These are phyloP conservation scores for Vireo altiloquus DNA, from an alignment of 2,113 vertebrate genomes.

Conservation along the genomic window DNA sequence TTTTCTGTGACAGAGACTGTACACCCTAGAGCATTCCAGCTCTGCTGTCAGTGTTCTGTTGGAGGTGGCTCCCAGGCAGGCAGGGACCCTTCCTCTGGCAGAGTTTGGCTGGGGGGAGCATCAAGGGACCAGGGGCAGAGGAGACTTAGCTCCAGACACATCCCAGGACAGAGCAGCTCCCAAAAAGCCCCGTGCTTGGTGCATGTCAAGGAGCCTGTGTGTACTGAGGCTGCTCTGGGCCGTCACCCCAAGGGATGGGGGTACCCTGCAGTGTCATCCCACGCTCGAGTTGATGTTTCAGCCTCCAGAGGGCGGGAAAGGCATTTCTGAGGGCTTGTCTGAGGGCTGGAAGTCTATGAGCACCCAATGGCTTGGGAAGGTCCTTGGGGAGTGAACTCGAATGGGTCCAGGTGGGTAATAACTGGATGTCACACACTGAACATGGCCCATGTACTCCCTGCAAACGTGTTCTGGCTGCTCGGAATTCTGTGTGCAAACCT, in stretches of 20 bases:
- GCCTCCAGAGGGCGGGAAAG: neutral
- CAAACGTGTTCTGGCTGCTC: accelerated
- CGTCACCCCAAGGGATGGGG: accelerated
- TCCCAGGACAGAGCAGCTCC: neutral
- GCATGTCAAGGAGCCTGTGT: neutral
- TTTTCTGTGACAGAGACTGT: neutral
- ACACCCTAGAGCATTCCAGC: neutral
- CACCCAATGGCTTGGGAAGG: neutral
- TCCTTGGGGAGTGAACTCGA: neutral
- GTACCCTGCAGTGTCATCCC: neutral
- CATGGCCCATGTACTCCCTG: accelerated
- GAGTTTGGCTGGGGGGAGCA: neutral
- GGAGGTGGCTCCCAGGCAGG: neutral
- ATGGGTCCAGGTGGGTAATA: neutral
- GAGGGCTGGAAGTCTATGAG: neutral
- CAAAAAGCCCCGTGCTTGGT: too few species aligned
- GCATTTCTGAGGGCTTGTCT: neutral
- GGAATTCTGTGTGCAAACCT: neutral
- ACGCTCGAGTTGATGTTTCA: neutral
- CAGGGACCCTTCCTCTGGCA: neutral
- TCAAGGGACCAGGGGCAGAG: accelerated
- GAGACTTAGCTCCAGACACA: neutral
- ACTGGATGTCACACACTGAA: accelerated
- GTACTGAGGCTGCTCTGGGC: neutral
- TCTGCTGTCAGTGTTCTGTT: neutral